phyloP scores from a whole-genome alignment of 2,113 vertebrate species.

The Tragelaphus strepsiceros region DNA sequence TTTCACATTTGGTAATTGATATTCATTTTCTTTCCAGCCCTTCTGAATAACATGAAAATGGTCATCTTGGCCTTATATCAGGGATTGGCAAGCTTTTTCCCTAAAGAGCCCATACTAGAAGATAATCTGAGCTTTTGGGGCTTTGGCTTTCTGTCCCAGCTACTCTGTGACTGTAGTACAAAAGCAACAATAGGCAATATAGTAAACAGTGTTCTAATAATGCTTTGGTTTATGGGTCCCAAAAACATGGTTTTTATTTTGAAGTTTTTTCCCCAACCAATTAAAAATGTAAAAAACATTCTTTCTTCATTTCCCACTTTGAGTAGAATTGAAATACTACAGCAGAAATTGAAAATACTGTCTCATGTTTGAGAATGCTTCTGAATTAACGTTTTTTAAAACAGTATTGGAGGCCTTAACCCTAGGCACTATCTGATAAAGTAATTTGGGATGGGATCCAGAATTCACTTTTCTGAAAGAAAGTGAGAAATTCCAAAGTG shows the following conservation, averaged over 20 bases:
- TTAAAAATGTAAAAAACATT: background rate
- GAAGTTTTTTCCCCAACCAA: background rate
- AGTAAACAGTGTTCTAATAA: background rate
- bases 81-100: background rate
- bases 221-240: background rate
- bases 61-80: background rate
- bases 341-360: background rate
- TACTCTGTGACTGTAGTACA: background rate
- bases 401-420: background rate
- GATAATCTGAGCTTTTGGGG: background rate
- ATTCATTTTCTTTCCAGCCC: background rate
- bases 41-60: slow-evolving; percentile 17
- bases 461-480: background rate
- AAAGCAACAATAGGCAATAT: background rate
- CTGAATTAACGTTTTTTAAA: background rate
- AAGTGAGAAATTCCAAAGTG: background rate
- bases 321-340: background rate
- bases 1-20: background rate
- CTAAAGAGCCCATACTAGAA: background rate
- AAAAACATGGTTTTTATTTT: background rate
- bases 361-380: background rate
- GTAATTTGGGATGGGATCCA: background rate
- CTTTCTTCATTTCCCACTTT: background rate
- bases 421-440: background rate
- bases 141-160: background rate